Conservation (phyloP, 2,888 invertebrate genomes). For the Adelognathus sp. region DNA sequence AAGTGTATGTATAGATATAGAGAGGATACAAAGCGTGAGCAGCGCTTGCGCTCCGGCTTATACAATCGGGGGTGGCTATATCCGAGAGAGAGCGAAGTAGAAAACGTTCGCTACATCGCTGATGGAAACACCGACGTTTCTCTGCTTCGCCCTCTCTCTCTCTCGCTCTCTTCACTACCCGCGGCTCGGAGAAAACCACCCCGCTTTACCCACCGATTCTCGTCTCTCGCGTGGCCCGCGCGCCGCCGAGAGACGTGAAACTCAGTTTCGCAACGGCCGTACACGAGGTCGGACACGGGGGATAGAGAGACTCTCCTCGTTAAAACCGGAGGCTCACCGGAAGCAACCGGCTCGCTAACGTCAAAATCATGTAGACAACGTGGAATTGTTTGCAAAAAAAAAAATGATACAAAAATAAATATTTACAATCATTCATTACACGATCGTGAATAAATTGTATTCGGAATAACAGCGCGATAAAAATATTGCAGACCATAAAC, state of each 20-base stretch:
- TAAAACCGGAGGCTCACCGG: constrained; percentile 44
- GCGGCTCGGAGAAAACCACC: constrained; percentile 29
- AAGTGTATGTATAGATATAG: not conserved
- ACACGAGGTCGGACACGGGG: constrained; percentile 69
- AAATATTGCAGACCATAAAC: not conserved
- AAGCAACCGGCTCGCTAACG: constrained; percentile 56
- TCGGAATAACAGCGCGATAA: not conserved
- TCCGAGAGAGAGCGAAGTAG: constrained; percentile 18
- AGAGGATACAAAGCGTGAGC: not conserved
- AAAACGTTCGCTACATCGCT: constrained; percentile 40
- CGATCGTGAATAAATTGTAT: not conserved
- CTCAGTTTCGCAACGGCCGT: constrained; percentile 72
- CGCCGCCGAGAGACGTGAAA: constrained; percentile 1
- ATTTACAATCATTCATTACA: not conserved
- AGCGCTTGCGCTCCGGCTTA: constrained; percentile 50
- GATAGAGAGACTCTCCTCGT: constrained; percentile 26
- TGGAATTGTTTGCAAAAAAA: constrained; percentile 44
- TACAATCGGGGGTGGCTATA: constrained; percentile 16
- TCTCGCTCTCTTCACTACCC: constrained; percentile 31
- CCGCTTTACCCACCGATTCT: constrained; percentile 34
- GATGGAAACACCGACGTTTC: constrained; percentile 62
- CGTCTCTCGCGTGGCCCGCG: constrained; percentile 37
- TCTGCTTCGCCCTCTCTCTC: constrained; percentile 15
- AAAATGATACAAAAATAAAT: not conserved
- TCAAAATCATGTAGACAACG: constrained; percentile 68